A percentile compares a stretch with the other conserved stretches of the same genome.
These are phyloP conservation scores for Aphelocoma coerulescens DNA, from an alignment of 2,113 vertebrate genomes.

Conservation along the genomic window DNA sequence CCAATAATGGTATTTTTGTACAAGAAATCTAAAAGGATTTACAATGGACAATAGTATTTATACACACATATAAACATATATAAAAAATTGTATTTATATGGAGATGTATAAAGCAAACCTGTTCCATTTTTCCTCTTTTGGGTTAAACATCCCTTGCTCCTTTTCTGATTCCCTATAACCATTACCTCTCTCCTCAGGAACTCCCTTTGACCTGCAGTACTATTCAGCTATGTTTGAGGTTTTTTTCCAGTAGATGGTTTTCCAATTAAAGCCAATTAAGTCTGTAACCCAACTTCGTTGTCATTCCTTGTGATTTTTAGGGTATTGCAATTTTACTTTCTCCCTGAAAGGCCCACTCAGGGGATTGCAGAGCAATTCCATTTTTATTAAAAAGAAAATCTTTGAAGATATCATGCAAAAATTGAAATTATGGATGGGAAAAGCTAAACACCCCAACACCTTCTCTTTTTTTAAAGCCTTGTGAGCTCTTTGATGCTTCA, in stretches of 20 bases:
- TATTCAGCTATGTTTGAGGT: background rate
- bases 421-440: background rate
- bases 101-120: background rate
- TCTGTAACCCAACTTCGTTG: background rate
- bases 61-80: background rate
- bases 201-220: background rate
- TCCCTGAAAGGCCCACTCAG: background rate
- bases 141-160: background rate
- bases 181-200: background rate
- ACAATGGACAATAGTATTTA: background rate
- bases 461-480: background rate
- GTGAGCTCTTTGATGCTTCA: background rate
- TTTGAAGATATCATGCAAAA: background rate
- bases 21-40: background rate
- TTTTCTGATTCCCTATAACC: background rate
- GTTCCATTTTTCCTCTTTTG: background rate
- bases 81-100: background rate
- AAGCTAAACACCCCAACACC: background rate
- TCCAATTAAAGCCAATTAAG: background rate
- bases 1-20: background rate
- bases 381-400: constrained; percentile 7
- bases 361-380: background rate
- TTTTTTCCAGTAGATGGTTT: background rate
- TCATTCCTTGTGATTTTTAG: background rate
- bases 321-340: background rate